phyloP scores from a whole-genome alignment of 2,113 vertebrate genomes.

The Macrotis lagotis region DNA sequence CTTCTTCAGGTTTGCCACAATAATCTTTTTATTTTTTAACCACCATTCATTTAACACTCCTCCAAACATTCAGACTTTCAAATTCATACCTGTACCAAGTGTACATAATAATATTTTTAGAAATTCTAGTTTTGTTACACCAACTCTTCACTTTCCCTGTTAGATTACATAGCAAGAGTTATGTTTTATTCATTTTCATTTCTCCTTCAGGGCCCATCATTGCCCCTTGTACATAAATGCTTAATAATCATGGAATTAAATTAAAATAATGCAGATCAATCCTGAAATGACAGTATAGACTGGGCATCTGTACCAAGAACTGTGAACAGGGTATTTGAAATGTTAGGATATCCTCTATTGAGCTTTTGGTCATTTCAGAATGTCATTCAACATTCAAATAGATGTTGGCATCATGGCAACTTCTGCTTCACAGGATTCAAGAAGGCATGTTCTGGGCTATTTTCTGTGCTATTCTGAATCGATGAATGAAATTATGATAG shows the following conservation, averaged over 20 bases:
- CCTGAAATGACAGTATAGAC: neutral
- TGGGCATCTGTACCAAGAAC: neutral
- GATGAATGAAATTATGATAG: slow-evolving; percentile 26
- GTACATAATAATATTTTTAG: neutral
- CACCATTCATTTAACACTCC: neutral
- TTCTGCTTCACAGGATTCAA: neutral
- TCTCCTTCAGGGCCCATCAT: neutral
- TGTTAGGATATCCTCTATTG: neutral
- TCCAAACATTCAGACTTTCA: neutral
- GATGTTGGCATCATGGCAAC: neutral
- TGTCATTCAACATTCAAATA: neutral
- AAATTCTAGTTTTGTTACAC: neutral
- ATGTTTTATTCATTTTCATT: neutral
- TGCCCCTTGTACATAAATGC: neutral
- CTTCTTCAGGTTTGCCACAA: neutral
- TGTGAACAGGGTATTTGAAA: neutral
- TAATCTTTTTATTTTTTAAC: neutral
- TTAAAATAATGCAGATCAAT: neutral
- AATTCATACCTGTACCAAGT: neutral
- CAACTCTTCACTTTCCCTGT: neutral
- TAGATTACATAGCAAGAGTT: neutral
- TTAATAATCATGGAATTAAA: neutral
- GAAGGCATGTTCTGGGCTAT: neutral
- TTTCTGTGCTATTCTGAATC: slow-evolving; percentile 33
- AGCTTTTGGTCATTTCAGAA: neutral